Conservation (phyloP, 92 coral and sea anemone species). For the Ricordea florida region DNA sequence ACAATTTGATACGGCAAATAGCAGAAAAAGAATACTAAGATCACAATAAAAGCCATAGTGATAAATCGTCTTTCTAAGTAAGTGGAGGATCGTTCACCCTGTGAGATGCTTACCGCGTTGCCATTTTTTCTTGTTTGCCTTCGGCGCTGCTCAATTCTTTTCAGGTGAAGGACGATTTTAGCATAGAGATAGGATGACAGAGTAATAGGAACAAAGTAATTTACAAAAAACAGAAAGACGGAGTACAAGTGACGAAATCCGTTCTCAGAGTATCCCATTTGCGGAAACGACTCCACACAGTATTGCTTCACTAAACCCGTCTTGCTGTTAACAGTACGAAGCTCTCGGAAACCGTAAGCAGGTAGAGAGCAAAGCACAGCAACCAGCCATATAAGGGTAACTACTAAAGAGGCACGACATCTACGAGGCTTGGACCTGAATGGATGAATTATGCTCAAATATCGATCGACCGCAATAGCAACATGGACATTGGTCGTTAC, state of each 20-base stretch:
- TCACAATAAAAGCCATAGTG: constrained; percentile 43
- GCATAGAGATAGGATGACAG: constrained; percentile 43
- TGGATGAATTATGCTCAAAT: constrained; percentile 52
- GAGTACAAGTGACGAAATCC: constrained; percentile 54
- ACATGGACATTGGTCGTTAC: constrained; percentile 72
- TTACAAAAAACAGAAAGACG: constrained; percentile 56
- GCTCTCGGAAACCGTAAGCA: constrained; percentile 32
- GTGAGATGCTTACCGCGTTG: neutral
- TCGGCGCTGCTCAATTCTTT: constrained; percentile 34
- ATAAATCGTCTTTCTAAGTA: constrained; percentile 55
- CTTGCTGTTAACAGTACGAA: neutral
- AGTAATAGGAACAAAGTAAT: constrained; percentile 53
- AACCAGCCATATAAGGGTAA: constrained; percentile 30
- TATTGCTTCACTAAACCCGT: constrained; percentile 9
- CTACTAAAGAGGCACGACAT: constrained; percentile 6
- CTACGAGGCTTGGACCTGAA: constrained; percentile 8
- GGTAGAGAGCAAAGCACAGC: constrained; percentile 54
- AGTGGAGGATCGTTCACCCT: neutral
- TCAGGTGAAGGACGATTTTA: constrained; percentile 34
- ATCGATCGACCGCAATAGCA: constrained; percentile 59
- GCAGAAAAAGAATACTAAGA: constrained; percentile 56
- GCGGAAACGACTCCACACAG: constrained; percentile 55
- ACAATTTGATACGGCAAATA: constrained; percentile 72
- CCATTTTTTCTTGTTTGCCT: neutral
- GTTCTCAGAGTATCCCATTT: constrained; percentile 1